Conservation (phyloP, 2,113 vertebrate genomes). For the Pampusana beccarii region DNA sequence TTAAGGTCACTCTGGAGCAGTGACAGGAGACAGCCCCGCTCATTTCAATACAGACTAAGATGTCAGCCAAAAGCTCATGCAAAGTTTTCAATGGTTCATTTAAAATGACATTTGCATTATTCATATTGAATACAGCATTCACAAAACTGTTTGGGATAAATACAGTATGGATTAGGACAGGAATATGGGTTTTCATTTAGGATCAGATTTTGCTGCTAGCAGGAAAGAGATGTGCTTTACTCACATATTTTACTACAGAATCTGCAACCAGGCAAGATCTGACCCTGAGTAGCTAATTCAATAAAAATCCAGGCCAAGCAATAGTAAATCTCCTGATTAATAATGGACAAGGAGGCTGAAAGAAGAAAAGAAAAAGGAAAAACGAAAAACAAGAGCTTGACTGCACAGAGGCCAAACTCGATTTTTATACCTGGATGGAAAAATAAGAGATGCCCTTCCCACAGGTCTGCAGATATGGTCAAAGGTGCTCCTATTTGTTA, state of each 20-base stretch:
- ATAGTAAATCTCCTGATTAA: constrained; percentile 41
- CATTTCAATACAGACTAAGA: background rate
- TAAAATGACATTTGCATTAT: background rate
- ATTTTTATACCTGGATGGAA: background rate
- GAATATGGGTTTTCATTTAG: background rate
- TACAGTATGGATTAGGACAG: background rate
- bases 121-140: background rate
- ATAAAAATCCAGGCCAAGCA: constrained; percentile 16
- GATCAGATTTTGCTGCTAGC: background rate
- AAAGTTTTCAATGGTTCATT: background rate
- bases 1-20: background rate
- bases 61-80: background rate
- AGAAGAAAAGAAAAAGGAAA: background rate
- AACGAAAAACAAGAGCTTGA: background rate
- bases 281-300: background rate
- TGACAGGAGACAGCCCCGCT: background rate
- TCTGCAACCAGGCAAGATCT: background rate
- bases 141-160: background rate
- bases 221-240: background rate
- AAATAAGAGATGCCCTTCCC: constrained; percentile 22
- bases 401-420: background rate
- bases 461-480: background rate
- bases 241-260: background rate
- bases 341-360: constrained; percentile 3
- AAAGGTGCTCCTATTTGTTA: constrained; percentile 52